Evolutionary conservation across 2,113 vertebrate species (phyloP), one percentile per base, ranked within the genome.

Genomic region (Gambusia affinis): DNA sequence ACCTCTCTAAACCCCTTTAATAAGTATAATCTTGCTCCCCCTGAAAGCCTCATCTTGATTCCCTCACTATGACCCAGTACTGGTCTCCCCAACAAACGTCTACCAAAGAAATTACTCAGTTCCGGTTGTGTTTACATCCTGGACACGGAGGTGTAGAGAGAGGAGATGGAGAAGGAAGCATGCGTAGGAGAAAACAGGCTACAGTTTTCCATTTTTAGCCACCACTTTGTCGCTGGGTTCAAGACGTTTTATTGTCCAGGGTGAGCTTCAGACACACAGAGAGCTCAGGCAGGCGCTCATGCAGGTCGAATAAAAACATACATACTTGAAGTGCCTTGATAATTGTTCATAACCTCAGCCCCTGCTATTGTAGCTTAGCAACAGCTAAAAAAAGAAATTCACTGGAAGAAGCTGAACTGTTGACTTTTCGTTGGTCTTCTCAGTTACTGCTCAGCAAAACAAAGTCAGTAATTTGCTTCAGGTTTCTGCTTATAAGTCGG

Each of bases 191-290:
- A 86, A 86, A 80, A 60, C 74, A 83, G 70, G 78, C 88, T 85
- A 76, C 88, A 78, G 85, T 37, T 86, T 90, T 90, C 89, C 92
- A 91, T 93, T 92, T 94, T 92, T 92, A 92, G 91, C 83, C 29
- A 57, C 81, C 73, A 62, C 7, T 1, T 65, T 75, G 82, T 86
- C 67, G 27, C 72, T 68, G 80, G 78, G 76, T 89, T 87, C 72
- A 70, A 87, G 76, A 87, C 70, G 81, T 88, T 87, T 76, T 75
- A 69, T 74, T 78, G 78, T 78, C 85, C 12, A 4, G 29, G 60
- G 42, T 78, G 76, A 72, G 81, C 87, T 83, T 81, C 44, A 79
- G 63, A 73, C 61, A 29, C 63, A n/a, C 3, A 4, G 11, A 81
- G 27, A 8, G 71, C 65, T 71, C 33, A 73, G 76, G 80, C 74